Base-by-base conservation (phyloP, 1,140 invertebrate genomes). In the Macrobrachium rosenbergii region DNA sequence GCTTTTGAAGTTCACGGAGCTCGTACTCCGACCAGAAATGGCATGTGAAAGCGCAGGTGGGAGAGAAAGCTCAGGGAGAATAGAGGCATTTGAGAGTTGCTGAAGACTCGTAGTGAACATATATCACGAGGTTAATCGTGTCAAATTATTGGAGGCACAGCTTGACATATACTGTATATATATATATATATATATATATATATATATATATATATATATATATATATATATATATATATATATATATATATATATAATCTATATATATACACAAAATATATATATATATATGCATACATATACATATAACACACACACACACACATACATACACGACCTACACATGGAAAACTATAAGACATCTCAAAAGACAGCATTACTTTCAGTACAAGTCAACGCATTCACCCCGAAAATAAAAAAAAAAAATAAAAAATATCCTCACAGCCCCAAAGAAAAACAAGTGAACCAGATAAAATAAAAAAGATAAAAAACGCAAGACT, bases 251-350 rank as follows among this genome's bases (percentile, higher is more conserved):
- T 72, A 23, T 72, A 23, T 72, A 23, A n/a, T n/a, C n/a, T 72
- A 23, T 72, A 23, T 72, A 23, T 23, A 72, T 72, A 23, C 17
- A 23, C 17, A n/a, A 72, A 28, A 72, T 72, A 23, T 72, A 69
- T 69, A 69, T 69, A 69, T 69, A 69, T 69, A 69, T 69, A 69
- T 69, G 14, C 14, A 69, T 69, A 69, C 14, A 69, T 69, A 69
- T n/a, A n/a, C n/a, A n/a, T n/a, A n/a, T n/a, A n/a, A n/a, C n/a
- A n/a, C n/a, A n/a, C n/a, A n/a, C n/a, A n/a, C n/a, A n/a, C n/a
- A n/a, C n/a, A n/a, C n/a, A n/a, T n/a, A n/a, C n/a, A n/a, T n/a
- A n/a, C n/a, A n/a, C n/a, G n/a, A n/a, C n/a, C n/a, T n/a, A n/a
- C n/a, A n/a, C n/a, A n/a, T n/a, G n/a, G n/a, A n/a, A n/a, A 72